Percentiles rank a stretch among this genome's conserved stretches.
phyloP scores from a whole-genome alignment of 2,797 vertebrate genomes.

The Borostomias antarcticus region DNA sequence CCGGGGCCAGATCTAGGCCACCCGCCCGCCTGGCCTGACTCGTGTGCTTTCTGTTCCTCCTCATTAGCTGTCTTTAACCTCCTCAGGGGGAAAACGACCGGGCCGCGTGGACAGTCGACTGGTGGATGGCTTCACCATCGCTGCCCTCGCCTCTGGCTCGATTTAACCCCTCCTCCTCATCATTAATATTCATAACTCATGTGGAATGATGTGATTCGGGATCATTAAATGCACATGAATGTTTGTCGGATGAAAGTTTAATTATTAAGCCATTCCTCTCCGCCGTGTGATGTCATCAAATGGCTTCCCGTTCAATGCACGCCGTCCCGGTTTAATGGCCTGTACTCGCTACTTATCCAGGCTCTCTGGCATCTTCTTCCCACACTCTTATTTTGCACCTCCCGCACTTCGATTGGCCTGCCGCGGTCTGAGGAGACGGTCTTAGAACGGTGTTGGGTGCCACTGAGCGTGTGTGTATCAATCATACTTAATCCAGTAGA shows the following conservation, averaged over 20 bases:
- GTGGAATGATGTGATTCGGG: constrained; percentile 67
- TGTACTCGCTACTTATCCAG: constrained; percentile 49
- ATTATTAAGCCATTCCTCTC: constrained; percentile 63
- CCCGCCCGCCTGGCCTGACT: constrained; percentile 42
- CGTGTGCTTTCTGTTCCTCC: constrained; percentile 32
- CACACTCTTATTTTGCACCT: constrained; percentile 46
- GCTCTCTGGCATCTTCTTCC: constrained; percentile 21
- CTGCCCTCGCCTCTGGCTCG: constrained; percentile 36
- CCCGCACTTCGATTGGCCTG: constrained; percentile 31
- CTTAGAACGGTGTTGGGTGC: constrained; percentile 52
- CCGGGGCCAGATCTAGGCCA: constrained; percentile 61
- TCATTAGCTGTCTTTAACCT: constrained; percentile 28
- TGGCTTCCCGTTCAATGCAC: constrained; percentile 40
- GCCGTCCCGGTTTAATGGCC: constrained; percentile 53
- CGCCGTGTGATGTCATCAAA: constrained; percentile 49
- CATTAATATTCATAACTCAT: constrained; percentile 75
- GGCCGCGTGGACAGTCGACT: constrained; percentile 46
- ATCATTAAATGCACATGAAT: constrained; percentile 74
- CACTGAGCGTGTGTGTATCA: constrained; percentile 52
- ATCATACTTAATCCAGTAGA: constrained; percentile 67
- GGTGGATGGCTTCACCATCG: constrained; percentile 45
- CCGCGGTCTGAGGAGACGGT: constrained; percentile 43
- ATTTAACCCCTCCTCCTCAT: constrained; percentile 47
- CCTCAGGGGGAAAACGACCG: constrained; percentile 39
- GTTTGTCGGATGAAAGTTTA: constrained; percentile 72